Evolutionary conservation across 2,888 invertebrate species (phyloP).

Genomic region (Dichetophora obliterata): DNA sequence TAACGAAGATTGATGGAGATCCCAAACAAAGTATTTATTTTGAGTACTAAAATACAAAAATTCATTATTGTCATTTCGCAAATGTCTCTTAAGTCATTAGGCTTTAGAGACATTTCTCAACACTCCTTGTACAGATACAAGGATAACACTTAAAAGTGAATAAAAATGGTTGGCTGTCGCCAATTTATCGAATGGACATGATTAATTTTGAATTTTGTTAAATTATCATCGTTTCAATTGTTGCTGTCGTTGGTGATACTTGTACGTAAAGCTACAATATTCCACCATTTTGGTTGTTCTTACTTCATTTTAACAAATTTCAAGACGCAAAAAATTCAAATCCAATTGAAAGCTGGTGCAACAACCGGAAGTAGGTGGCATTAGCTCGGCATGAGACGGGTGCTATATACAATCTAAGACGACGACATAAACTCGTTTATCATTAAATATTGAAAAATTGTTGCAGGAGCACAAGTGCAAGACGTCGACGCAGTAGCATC

Average conservation of each 20-base stretch:
- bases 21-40: too few species aligned
- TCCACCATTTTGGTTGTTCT: slow-evolving; percentile 5
- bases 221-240: slow-evolving; percentile 11
- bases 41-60: too few species aligned
- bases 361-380: slow-evolving; percentile 3
- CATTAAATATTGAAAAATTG: slow-evolving; percentile 39
- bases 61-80: too few species aligned
- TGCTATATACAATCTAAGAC: not conserved
- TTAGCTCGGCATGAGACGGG: not conserved
- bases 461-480: not conserved
- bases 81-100: too few species aligned
- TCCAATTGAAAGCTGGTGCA: not conserved
- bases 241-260: not conserved
- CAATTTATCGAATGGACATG: slow-evolving; percentile 21
- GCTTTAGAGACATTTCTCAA: too few species aligned
- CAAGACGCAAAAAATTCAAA: slow-evolving; percentile 10
- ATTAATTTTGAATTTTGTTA: slow-evolving; percentile 22
- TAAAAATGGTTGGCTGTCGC: not conserved
- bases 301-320: not conserved
- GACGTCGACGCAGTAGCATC: not conserved
- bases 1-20: not conserved
- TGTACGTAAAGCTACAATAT: slow-evolving; percentile 12
- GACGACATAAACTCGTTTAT: slow-evolving; percentile 40
- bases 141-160: not conserved
- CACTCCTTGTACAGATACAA: too few species aligned